phyloP scores from a whole-genome alignment of 2,797 vertebrate genomes.

The Pitangus sulphuratus region DNA sequence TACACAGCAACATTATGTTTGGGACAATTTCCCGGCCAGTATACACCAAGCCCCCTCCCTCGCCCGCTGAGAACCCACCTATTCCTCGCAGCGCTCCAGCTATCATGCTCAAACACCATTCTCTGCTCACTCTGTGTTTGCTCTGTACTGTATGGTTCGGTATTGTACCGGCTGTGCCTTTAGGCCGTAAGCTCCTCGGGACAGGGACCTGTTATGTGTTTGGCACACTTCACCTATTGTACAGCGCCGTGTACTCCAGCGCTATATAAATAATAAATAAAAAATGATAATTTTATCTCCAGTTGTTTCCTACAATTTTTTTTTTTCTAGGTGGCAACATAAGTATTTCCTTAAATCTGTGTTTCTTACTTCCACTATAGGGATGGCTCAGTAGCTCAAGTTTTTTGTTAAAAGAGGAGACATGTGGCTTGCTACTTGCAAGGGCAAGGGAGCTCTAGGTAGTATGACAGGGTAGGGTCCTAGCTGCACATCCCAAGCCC shows the following conservation, averaged over 20 bases:
- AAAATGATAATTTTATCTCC: slow-evolving; percentile 21
- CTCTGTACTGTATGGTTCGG: slow-evolving; percentile 67
- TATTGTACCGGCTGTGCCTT: slow-evolving; percentile 66
- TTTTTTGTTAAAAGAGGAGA: neutral
- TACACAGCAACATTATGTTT: neutral
- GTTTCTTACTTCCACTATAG: neutral
- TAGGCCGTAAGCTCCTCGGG: slow-evolving; percentile 67
- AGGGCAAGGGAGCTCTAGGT: neutral
- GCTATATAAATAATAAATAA: slow-evolving; percentile 68
- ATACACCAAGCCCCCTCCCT: slow-evolving; percentile 35
- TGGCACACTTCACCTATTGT: slow-evolving; percentile 69
- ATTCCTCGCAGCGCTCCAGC: slow-evolving; percentile 68
- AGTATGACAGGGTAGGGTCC: neutral
- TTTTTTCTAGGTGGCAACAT: neutral
- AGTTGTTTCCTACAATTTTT: neutral
- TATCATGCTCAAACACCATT: slow-evolving; percentile 60
- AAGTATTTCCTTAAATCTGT: neutral
- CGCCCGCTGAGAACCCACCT: slow-evolving; percentile 44
- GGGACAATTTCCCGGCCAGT: slow-evolving; percentile 17
- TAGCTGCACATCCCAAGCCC: neutral
- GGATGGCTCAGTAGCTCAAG: slow-evolving; percentile 25
- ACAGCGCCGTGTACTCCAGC: slow-evolving; percentile 63
- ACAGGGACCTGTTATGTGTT: slow-evolving; percentile 66
- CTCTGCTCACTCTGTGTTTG: slow-evolving; percentile 68
- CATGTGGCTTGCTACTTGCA: neutral